A percentile compares a stretch with the other conserved stretches of the same genome.
These are phyloP conservation scores for Eremophila alpestris DNA, from an alignment of 2,797 vertebrate genomes.

Conservation along the genomic window DNA sequence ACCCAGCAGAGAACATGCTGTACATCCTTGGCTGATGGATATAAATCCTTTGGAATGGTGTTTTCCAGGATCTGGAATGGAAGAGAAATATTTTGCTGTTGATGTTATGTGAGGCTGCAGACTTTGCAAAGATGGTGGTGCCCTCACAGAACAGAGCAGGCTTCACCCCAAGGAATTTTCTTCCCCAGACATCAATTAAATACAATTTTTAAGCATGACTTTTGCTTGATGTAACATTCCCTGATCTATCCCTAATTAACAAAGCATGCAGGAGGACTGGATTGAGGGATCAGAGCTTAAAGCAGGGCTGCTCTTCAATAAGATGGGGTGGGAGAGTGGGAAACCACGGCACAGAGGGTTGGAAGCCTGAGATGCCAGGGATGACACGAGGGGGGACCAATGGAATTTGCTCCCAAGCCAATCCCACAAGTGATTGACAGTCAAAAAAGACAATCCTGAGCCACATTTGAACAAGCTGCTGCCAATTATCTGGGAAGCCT, in stretches of 20 bases:
- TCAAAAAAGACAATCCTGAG: not conserved
- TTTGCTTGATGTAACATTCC: not conserved
- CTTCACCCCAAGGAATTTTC: not conserved
- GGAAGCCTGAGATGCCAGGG: not conserved
- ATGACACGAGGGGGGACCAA: not conserved
- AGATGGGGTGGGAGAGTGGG: not conserved
- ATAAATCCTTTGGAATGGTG: not conserved
- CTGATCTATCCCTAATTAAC: not conserved
- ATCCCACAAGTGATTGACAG: not conserved
- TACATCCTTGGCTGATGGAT: not conserved
- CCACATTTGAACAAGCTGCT: not conserved
- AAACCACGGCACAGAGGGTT: not conserved
- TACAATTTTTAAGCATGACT: not conserved
- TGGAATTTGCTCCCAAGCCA: not conserved
- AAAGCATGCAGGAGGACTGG: not conserved
- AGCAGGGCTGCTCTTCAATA: not conserved
- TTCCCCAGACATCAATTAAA: not conserved
- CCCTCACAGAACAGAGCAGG: not conserved
- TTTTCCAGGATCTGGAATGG: not conserved
- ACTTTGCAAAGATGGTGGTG: not conserved
- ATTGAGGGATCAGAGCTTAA: not conserved
- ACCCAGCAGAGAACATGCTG: not conserved
- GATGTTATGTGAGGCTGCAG: not conserved
- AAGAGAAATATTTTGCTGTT: not conserved
- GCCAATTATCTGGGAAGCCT: not conserved